phyloP scores from a whole-genome alignment of 23 tunicate genomes.

The Ciona savignyi region DNA sequence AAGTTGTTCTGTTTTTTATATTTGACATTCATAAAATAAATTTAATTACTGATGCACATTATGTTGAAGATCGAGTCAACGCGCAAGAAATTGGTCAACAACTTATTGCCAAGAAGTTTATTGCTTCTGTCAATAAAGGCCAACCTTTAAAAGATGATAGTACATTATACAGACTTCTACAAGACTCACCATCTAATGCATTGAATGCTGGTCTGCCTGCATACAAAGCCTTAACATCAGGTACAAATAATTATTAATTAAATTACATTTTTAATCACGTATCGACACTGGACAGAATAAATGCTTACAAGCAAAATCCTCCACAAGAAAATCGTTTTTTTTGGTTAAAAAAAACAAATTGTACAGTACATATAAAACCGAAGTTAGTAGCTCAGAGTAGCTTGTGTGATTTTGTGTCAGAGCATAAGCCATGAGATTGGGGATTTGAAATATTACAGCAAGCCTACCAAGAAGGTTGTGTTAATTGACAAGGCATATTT shows the following conservation, averaged over 20 bases:
- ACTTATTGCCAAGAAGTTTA: slow-evolving; percentile 17
- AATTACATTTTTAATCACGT: no score
- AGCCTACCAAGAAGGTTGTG: no score
- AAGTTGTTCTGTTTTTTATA: no score
- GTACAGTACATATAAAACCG: background rate
- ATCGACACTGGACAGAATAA: no score
- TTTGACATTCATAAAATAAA: no score
- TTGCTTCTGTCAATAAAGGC: slow-evolving; percentile 6
- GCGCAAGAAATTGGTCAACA: slow-evolving; percentile 19
- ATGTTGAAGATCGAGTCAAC: background rate
- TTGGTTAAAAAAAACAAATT: background rate
- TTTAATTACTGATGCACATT: no score
- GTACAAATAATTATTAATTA: no score
- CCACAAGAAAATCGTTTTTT: background rate
- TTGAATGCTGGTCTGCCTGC: slow-evolving; percentile 52
- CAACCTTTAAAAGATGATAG: slow-evolving; percentile 46
- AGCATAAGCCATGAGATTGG: no score
- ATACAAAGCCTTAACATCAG: slow-evolving; percentile 5
- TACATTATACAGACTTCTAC: slow-evolving; percentile 48
- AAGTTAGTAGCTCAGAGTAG: no score
- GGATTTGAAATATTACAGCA: no score
- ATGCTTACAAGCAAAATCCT: background rate
- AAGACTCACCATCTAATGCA: slow-evolving; percentile 59
- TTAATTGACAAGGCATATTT: no score
- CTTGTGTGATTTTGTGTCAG: no score